A percentile compares a stretch with the other conserved stretches of the same genome.
Evolutionary conservation across 2,113 vertebrate species (phyloP).

Genomic region (Agelaius phoeniceus): DNA sequence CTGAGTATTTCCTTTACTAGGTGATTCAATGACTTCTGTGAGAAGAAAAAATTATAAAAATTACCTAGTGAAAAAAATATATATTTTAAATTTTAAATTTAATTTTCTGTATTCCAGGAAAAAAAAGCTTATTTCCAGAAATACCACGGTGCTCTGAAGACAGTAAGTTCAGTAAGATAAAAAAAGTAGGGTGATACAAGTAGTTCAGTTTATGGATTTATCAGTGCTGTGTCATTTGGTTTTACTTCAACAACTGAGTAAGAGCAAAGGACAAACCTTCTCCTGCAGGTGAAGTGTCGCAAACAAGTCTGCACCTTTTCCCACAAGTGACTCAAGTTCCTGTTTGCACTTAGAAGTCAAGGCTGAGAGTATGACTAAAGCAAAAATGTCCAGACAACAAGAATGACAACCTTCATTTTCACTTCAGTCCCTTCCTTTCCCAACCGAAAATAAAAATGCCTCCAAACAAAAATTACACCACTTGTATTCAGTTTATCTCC

Average conservation of each 20-base stretch:
- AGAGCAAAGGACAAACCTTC: not conserved
- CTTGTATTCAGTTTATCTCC: not conserved
- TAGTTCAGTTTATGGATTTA: not conserved
- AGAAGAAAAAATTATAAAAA: not conserved
- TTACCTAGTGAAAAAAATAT: not conserved
- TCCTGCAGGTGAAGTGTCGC: not conserved
- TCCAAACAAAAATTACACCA: not conserved
- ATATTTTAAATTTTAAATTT: not conserved
- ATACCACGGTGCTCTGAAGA: not conserved
- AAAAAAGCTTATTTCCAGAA: not conserved
- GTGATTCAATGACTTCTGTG: not conserved
- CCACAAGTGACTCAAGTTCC: slow-evolving; percentile 34
- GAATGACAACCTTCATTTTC: not conserved
- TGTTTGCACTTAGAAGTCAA: slow-evolving; percentile 20
- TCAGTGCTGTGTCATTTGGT: not conserved
- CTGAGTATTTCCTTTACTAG: not conserved
- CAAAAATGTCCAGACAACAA: not conserved
- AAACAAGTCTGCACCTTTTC: slow-evolving; percentile 11
- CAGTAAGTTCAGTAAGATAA: not conserved
- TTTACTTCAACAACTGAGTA: not conserved
- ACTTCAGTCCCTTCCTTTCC: not conserved
- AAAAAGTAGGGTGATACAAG: not conserved
- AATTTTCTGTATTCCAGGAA: not conserved
- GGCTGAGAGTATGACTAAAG: not conserved
- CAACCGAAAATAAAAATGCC: not conserved